Base-by-base conservation (phyloP, 2,797 vertebrate genomes). In the Simalia tracyae region DNA sequence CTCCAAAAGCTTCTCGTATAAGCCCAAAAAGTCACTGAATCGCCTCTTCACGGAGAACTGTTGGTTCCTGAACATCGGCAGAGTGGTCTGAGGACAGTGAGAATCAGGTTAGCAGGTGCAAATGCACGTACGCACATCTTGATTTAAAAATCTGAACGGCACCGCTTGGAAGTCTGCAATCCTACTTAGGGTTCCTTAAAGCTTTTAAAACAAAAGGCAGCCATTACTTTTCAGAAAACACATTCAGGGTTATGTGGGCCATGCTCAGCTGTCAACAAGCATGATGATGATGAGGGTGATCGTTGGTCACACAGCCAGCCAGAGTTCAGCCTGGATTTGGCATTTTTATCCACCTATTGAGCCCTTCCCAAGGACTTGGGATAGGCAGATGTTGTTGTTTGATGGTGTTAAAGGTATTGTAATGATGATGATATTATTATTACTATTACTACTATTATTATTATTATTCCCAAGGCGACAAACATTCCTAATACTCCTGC, bases 11-110 rank as follows among this genome's bases (percentile, higher is more conserved):
- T 99, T 99, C 97, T 99, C 99, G 28, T 99, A 99, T 85, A 99
- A 98, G 93, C 99, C 99, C 81, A 99, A 97, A 96, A 99, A 99
- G 97, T 99, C 99, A 94, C 99, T 99, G 97, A 99, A 99, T 95
- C 99, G 98, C 93, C 99, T 98, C 94, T 98, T 98, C 89, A 99
- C 99, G 0, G 98, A 98, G 86, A 99, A 99, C 2, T 98, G 98
- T 95, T 98, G 98, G 96, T 94, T 98, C 96, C 98, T 98, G 97
- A 99, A 99, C 98, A 99, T 98, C 0, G 98, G 95, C 96, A 99
- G 97, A 2, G 98, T 98, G 0, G 99, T 99, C 99, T 99, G 97
- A 10, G 36, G 54, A 89, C 63, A 50, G 93, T 0, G 7, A 93
- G 86, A 93, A 85, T 61, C 0, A 22, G 63, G 42, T 86, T 91